Conservation (phyloP, 2,888 invertebrate genomes). For the Leuctra nigra region DNA sequence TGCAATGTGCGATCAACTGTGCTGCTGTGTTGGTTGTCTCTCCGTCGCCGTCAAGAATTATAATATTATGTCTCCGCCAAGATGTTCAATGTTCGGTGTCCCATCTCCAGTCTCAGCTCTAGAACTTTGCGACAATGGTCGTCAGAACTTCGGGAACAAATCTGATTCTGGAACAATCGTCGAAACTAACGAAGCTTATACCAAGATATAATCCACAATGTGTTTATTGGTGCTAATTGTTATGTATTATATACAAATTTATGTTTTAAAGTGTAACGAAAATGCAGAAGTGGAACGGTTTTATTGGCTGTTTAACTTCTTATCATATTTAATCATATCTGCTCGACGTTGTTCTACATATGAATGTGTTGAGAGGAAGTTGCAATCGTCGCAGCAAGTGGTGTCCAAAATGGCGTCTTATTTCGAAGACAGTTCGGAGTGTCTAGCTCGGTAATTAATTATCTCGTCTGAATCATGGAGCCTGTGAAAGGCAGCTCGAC, state of each 20-base stretch:
- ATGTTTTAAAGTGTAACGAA: slow-evolving; percentile 7
- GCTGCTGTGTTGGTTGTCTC: neutral
- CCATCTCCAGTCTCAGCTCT: neutral
- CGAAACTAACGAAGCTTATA: neutral
- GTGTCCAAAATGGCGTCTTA: too few relatives aligned
- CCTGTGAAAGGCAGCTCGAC: neutral
- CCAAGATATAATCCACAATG: neutral
- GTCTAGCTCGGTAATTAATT: neutral
- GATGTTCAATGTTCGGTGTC: neutral
- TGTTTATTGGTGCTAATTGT: slow-evolving; percentile 17
- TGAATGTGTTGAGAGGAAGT: neutral
- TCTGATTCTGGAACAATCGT: neutral
- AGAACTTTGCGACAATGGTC: too few relatives aligned
- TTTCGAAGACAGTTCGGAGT: neutral
- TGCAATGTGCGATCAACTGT: neutral
- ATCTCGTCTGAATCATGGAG: slow-evolving; percentile 14
- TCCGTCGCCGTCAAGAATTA: neutral
- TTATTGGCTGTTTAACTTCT: slow-evolving; percentile 12
- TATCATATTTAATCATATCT: slow-evolving; percentile 2
- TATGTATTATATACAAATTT: slow-evolving; percentile 7
- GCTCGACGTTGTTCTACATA: neutral
- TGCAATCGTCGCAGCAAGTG: neutral
- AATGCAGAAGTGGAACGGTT: slow-evolving; percentile 7
- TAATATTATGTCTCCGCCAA: neutral
- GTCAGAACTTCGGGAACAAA: neutral